Evolutionary conservation across 2,113 vertebrate genomes (phyloP).

Genomic region (Crotalus helleri): DNA sequence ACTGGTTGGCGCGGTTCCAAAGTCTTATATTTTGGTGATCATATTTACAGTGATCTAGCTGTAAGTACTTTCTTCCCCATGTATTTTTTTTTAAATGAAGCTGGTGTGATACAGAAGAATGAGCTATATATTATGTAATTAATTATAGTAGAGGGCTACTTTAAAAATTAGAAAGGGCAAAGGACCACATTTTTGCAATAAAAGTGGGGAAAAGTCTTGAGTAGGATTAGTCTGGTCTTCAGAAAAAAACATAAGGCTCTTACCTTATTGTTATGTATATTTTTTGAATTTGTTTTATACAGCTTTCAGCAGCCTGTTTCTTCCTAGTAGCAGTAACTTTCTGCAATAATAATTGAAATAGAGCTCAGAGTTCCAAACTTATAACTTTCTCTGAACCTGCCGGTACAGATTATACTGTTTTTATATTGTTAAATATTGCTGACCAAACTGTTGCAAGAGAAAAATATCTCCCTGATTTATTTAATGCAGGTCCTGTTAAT

Average conservation of each 20-base stretch:
- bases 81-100: not conserved
- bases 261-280: conserved; percentile 30
- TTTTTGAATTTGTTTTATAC: conserved; percentile 23
- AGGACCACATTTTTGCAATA: not conserved
- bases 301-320: not conserved
- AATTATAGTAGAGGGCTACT: not conserved
- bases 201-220: not conserved
- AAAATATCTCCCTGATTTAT: not conserved
- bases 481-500: not conserved
- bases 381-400: not conserved
- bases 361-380: not conserved
- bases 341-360: not conserved
- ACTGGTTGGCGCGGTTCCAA: conserved; percentile 97
- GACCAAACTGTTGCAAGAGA: not conserved
- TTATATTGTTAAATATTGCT: not conserved
- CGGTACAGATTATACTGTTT: not conserved
- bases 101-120: not conserved
- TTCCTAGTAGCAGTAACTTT: not conserved
- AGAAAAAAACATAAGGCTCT: conserved; percentile 3
- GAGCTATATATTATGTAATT: not conserved
- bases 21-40: conserved; percentile 97
- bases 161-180: not conserved
- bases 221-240: not conserved
- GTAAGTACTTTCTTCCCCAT: conserved; percentile 71
- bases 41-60: conserved; percentile 98